Evolutionary conservation across 2,797 vertebrate species (phyloP).

Genomic region (Thamnophis elegans): DNA sequence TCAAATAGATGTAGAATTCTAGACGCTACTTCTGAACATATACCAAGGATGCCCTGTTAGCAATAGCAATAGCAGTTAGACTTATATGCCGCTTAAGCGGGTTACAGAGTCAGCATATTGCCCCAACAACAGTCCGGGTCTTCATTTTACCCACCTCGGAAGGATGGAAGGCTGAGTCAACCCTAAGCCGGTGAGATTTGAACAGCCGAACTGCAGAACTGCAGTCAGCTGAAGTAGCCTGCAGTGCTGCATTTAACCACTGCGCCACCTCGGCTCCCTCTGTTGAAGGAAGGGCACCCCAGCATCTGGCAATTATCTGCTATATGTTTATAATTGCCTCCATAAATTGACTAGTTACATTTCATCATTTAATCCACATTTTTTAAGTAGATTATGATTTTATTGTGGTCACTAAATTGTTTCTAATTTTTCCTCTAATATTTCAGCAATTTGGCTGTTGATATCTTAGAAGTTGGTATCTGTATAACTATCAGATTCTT

Average conservation of each 20-base stretch:
- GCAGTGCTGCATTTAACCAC: too few relatives aligned
- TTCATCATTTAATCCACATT: constrained; percentile 28
- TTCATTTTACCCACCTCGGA: too few relatives aligned
- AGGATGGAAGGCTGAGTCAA: too few relatives aligned
- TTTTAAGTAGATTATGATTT: constrained; percentile 57
- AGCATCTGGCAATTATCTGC: neutral
- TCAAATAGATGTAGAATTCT: neutral
- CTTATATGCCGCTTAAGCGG: too few relatives aligned
- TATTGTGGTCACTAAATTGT: constrained; percentile 59
- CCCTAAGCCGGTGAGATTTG: too few relatives aligned
- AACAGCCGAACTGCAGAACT: too few relatives aligned
- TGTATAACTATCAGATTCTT: neutral
- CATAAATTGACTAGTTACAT: neutral
- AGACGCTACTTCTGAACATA: neutral
- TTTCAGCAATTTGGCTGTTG: neutral
- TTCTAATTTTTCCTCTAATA: constrained; percentile 30
- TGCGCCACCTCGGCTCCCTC: too few relatives aligned
- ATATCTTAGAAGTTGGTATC: neutral
- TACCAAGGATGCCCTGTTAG: neutral
- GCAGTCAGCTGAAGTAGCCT: too few relatives aligned
- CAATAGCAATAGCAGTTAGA: too few relatives aligned
- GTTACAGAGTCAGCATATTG: too few relatives aligned
- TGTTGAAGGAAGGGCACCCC: neutral
- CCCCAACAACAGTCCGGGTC: too few relatives aligned
- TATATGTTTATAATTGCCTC: neutral